Evolutionary conservation across 1,140 invertebrate species (phyloP).

Genomic region (Drosophila sturtevanti): DNA sequence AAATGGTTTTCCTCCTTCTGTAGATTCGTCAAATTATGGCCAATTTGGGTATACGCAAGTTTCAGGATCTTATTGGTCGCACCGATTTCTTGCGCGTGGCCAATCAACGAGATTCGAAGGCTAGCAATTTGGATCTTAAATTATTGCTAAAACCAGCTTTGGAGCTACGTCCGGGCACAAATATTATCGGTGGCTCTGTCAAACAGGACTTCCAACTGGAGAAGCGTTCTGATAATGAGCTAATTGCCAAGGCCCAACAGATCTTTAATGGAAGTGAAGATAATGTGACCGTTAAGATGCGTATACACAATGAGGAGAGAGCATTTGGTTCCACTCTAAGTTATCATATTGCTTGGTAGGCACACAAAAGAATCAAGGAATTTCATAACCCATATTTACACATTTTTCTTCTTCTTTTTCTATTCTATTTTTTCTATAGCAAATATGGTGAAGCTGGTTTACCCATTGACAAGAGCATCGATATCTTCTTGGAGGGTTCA

Average conservation of each 20-base stretch:
- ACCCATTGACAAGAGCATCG: conserved; percentile 91
- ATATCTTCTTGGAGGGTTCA: conserved; percentile 95
- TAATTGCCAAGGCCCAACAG: conserved; percentile 90
- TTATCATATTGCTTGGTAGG: conserved; percentile 96
- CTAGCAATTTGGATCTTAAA: conserved; percentile 92
- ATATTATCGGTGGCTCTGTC: conserved; percentile 95
- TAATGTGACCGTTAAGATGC: conserved; percentile 89
- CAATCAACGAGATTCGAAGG: conserved; percentile 88
- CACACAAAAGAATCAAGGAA: conserved; percentile 3
- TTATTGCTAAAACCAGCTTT: conserved; percentile 94
- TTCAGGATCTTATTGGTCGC: conserved; percentile 97
- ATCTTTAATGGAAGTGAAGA: conserved; percentile 89
- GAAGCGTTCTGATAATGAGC: conserved; percentile 92
- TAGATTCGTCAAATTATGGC: conserved; percentile 94
- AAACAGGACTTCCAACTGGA: conserved; percentile 95
- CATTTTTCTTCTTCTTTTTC: conserved; percentile 7
- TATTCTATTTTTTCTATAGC: conserved; percentile 83
- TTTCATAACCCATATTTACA: not conserved
- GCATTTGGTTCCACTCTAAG: conserved; percentile 97
- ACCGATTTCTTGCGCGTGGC: conserved; percentile 93
- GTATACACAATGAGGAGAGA: conserved; percentile 95
- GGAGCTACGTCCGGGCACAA: conserved; percentile 93
- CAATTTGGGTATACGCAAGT: conserved; percentile 92
- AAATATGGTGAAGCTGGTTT: conserved; percentile 95
- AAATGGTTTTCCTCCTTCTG: not conserved